Percentiles rank a stretch among this genome's conserved stretches.
These are phyloP conservation scores for Patella pellucida DNA, from an alignment of 2,888 invertebrate species.

Conservation along the genomic window DNA sequence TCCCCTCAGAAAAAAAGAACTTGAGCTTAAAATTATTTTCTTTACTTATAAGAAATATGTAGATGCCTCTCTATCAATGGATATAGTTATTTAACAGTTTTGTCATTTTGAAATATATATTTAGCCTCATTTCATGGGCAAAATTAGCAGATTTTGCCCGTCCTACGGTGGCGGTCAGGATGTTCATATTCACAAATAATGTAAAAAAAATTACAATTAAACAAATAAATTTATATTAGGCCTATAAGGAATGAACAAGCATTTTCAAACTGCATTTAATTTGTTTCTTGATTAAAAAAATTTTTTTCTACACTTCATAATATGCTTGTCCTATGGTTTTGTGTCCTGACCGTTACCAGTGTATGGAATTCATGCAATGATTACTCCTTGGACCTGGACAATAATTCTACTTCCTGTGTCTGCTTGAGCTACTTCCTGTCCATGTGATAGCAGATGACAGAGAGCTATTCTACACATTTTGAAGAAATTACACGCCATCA, in stretches of 20 bases:
- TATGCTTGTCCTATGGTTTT: slow-evolving; percentile 15
- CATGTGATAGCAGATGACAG: slow-evolving; percentile 14
- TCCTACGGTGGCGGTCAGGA: slow-evolving; percentile 9
- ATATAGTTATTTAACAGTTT: slow-evolving; percentile 13
- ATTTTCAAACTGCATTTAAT: slow-evolving; percentile 16
- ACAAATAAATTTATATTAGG: slow-evolving; percentile 12
- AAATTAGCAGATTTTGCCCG: slow-evolving; percentile 13
- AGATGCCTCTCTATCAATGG: slow-evolving; percentile 7
- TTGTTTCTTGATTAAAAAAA: slow-evolving; percentile 13
- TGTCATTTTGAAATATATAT: slow-evolving; percentile 14
- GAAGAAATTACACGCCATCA: slow-evolving; percentile 14
- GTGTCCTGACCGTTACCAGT: slow-evolving; percentile 16
- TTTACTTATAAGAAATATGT: background rate
- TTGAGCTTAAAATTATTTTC: too few species aligned
- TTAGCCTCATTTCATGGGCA: background rate
- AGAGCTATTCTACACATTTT: slow-evolving; percentile 13
- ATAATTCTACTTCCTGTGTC: slow-evolving; percentile 16
- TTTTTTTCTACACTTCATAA: slow-evolving; percentile 7
- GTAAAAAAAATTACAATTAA: slow-evolving; percentile 13
- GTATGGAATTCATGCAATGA: slow-evolving; percentile 13
- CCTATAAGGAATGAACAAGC: slow-evolving; percentile 13
- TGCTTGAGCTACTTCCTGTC: slow-evolving; percentile 16
- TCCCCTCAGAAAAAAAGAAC: too few species aligned
- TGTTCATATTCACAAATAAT: slow-evolving; percentile 14
- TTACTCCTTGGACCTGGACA: slow-evolving; percentile 12